Percentiles rank a stretch among this genome's conserved stretches.
Conservation (phyloP, 2,888 invertebrate species). For the Noctuana brunneofusca region DNA sequence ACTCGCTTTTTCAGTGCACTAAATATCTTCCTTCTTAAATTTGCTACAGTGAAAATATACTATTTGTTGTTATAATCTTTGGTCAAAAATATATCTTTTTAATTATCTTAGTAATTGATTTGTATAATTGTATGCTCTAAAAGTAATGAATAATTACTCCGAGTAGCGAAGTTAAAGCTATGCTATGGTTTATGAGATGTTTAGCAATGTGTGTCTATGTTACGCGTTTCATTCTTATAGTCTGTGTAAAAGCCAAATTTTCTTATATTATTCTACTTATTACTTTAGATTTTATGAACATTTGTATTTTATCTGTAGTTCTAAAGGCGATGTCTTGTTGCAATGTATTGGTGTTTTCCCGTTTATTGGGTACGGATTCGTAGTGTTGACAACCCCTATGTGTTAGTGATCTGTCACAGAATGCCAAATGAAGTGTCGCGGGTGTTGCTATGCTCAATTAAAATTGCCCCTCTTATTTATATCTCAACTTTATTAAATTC, state of each 20-base stretch:
- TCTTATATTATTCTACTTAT: slow-evolving; percentile 35
- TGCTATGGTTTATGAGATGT: slow-evolving; percentile 27
- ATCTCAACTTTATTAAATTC: not conserved
- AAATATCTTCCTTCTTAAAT: too few species aligned
- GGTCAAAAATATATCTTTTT: too few species aligned
- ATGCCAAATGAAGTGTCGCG: not conserved
- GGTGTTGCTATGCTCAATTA: slow-evolving; percentile 29
- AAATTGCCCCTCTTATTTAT: not conserved
- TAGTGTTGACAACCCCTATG: not conserved
- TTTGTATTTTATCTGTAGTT: slow-evolving; percentile 24
- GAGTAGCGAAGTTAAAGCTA: not conserved
- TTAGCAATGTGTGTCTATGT: slow-evolving; percentile 8
- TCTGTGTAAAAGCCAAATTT: slow-evolving; percentile 41
- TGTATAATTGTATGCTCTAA: not conserved
- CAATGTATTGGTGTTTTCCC: slow-evolving; percentile 16
- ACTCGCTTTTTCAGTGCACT: too few species aligned
- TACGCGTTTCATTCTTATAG: slow-evolving; percentile 20
- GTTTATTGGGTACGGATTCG: slow-evolving; percentile 10
- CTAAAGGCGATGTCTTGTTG: slow-evolving; percentile 14
- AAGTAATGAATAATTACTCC: not conserved
- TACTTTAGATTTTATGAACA: slow-evolving; percentile 29
- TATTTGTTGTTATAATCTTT: too few species aligned
- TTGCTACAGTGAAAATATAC: too few species aligned
- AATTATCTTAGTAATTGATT: too few species aligned
- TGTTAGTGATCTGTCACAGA: slow-evolving; percentile 17